These are phyloP conservation scores for Blennius ocellaris DNA, from an alignment of 2,113 vertebrate genomes.

Conservation along the genomic window DNA sequence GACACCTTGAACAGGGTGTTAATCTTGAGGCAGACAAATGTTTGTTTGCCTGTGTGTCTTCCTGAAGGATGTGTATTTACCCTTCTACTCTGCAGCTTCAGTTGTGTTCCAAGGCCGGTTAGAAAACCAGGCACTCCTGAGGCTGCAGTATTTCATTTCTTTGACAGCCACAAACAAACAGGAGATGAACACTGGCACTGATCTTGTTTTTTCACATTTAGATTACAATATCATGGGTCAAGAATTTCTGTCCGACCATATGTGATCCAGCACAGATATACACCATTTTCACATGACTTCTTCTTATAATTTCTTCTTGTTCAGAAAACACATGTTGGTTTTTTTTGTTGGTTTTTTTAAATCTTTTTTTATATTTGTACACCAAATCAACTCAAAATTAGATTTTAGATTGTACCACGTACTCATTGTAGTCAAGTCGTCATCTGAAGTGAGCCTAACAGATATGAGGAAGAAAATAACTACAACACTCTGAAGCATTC, in stretches of 20 bases:
- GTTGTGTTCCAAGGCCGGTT: background rate
- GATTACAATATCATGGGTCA: constrained; percentile 1
- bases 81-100: constrained; percentile 13
- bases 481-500: constrained; percentile 29
- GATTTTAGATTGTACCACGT: background rate
- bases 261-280: background rate
- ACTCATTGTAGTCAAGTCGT: constrained; percentile 14
- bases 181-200: constrained; percentile 40
- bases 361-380: constrained; percentile 1
- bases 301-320: background rate
- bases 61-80: constrained; percentile 17
- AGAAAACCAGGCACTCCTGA: constrained; percentile 21
- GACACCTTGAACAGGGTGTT: constrained; percentile 17
- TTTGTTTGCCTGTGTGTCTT: constrained; percentile 8
- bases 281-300: background rate
- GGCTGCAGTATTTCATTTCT: constrained; percentile 55
- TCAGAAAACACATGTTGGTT: background rate
- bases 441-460: constrained; percentile 20
- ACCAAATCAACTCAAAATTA: background rate
- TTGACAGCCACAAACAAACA: constrained; percentile 59
- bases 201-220: constrained; percentile 32
- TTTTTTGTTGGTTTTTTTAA: too few species aligned
- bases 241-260: background rate
- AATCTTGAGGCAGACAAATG: background rate
- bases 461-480: constrained; percentile 29